Evolutionary conservation across 2,888 invertebrate species (phyloP).

Genomic region (Perdita meconis): DNA sequence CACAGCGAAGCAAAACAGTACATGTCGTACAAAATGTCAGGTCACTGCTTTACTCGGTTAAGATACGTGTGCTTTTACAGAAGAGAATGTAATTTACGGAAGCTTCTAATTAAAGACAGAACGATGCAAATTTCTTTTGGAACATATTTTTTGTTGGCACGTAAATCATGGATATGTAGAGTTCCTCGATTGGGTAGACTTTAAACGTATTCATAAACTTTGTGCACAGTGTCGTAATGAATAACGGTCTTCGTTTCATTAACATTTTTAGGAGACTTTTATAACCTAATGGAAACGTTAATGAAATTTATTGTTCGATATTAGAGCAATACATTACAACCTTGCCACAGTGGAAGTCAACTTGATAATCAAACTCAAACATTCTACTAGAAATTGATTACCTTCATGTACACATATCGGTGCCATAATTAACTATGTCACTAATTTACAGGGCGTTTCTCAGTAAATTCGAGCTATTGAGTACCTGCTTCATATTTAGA

Average conservation of each 20-base stretch:
- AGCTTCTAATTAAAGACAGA: too few species aligned
- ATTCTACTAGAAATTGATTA: constrained; percentile 30
- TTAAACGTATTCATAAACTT: constrained; percentile 34
- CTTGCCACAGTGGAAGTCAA: not conserved
- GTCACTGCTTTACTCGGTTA: too few species aligned
- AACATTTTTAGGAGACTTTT: constrained; percentile 18
- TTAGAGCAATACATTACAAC: constrained; percentile 11
- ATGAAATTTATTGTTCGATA: constrained; percentile 25
- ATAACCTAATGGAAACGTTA: constrained; percentile 20
- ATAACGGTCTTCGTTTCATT: constrained; percentile 42
- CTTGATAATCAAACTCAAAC: constrained; percentile 7
- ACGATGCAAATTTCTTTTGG: constrained; percentile 1
- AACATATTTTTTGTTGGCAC: not conserved
- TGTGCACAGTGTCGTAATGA: constrained; percentile 30
- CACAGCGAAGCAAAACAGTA: too few species aligned
- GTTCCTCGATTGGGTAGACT: constrained; percentile 32
- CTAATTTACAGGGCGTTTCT: not conserved
- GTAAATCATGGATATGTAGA: constrained; percentile 14
- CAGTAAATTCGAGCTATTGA: not conserved
- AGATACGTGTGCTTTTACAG: too few species aligned
- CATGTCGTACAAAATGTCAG: too few species aligned
- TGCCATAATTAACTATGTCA: constrained; percentile 20
- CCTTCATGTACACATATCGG: constrained; percentile 9
- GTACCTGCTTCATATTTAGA: constrained; percentile 1
- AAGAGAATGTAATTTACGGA: too few species aligned